Evolutionary conservation across 2,888 invertebrate species (phyloP).

Genomic region (Molorchus minor): DNA sequence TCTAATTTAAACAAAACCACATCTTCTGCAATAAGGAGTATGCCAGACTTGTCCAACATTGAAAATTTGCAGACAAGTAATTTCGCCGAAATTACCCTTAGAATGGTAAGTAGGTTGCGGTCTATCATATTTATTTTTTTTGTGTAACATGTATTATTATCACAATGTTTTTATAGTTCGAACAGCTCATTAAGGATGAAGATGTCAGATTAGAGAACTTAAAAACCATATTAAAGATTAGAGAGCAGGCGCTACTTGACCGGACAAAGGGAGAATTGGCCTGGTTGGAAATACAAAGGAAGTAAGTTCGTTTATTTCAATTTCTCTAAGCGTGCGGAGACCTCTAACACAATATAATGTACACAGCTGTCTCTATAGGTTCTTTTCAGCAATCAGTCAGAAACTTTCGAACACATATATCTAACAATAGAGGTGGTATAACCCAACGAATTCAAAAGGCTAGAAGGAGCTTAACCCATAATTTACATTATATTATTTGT

Average conservation of each 20-base stretch:
- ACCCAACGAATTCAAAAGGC: too few species aligned
- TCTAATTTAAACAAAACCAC: conserved; percentile 27
- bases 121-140: neutral
- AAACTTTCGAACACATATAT: too few species aligned
- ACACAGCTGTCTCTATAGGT: too few species aligned
- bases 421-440: too few species aligned
- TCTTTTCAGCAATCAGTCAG: too few species aligned
- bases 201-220: conserved; percentile 73
- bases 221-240: conserved; percentile 70
- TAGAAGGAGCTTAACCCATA: too few species aligned
- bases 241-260: conserved; percentile 74
- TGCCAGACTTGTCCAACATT: conserved; percentile 25
- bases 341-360: too few species aligned
- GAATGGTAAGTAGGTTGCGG: conserved; percentile 53
- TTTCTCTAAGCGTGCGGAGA: too few species aligned
- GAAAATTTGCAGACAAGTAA: conserved; percentile 42
- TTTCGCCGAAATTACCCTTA: conserved; percentile 54
- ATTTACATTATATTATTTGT: too few species aligned
- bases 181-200: conserved; percentile 74
- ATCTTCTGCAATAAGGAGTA: conserved; percentile 13
- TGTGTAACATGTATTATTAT: neutral
- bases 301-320: conserved; percentile 43
- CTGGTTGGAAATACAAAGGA: conserved; percentile 74
- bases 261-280: conserved; percentile 72
- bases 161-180: conserved; percentile 58